Evolutionary conservation across 2,113 vertebrate genomes (phyloP).

Genomic region (Nibea albiflora): DNA sequence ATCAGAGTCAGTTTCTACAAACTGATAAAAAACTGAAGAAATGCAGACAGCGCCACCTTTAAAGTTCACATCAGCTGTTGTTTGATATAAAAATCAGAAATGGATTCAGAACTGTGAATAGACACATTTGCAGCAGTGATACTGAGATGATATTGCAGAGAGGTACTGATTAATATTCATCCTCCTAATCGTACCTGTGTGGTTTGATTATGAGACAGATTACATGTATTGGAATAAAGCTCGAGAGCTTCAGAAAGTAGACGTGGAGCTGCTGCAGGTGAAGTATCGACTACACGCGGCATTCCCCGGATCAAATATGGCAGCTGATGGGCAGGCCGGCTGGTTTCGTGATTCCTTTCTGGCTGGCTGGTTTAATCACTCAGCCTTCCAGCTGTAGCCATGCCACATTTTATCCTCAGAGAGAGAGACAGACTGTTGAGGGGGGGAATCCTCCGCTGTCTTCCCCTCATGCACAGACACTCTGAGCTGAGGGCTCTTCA

Average conservation of each 20-base stretch:
- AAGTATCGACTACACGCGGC: background rate
- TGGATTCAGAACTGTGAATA: background rate
- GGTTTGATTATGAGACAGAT: background rate
- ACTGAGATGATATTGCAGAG: background rate
- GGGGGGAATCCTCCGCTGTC: slow-evolving; percentile 63
- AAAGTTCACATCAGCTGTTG: too few relatives aligned
- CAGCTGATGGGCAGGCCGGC: slow-evolving; percentile 37
- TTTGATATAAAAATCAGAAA: background rate
- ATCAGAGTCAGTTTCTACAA: background rate
- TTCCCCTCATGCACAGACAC: slow-evolving; percentile 31
- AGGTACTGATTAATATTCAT: background rate
- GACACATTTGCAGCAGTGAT: background rate
- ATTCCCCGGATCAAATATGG: background rate
- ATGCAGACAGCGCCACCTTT: background rate
- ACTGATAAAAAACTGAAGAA: slow-evolving; percentile 8
- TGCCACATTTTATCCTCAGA: slow-evolving; percentile 51
- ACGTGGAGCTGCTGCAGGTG: background rate
- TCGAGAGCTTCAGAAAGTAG: background rate
- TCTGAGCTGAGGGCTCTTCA: slow-evolving; percentile 32
- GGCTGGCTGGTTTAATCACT: slow-evolving; percentile 57
- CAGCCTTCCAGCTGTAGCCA: slow-evolving; percentile 55
- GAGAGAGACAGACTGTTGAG: slow-evolving; percentile 46
- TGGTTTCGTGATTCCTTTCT: slow-evolving; percentile 50
- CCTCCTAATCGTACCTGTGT: background rate
- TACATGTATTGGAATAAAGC: background rate